Percentiles rank a stretch among this genome's conserved stretches.
Conservation (phyloP, 1,140 invertebrate genomes). For the Centruroides sculpturatus region DNA sequence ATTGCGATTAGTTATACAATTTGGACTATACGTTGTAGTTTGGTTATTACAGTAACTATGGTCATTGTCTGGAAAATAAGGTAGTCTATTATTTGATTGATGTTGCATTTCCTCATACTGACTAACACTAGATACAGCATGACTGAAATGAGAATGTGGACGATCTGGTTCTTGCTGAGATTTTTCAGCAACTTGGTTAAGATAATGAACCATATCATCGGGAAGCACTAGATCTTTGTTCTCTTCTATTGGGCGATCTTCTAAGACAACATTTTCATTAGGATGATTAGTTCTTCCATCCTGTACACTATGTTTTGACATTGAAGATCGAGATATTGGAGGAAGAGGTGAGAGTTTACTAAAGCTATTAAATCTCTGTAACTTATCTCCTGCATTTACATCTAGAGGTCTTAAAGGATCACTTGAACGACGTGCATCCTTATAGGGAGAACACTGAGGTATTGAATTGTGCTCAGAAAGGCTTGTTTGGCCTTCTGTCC, state of each 20-base stretch:
- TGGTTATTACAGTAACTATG: conserved; percentile 7
- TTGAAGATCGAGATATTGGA: not conserved
- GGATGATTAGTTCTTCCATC: conserved; percentile 34
- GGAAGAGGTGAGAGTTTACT: not conserved
- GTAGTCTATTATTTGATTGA: not conserved
- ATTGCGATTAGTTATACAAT: not conserved
- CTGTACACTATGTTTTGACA: not conserved
- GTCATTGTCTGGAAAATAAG: not conserved
- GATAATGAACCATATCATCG: conserved; percentile 87
- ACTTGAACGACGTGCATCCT: too few species aligned
- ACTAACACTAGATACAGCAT: conserved; percentile 13
- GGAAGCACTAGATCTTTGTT: conserved; percentile 66
- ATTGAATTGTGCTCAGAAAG: too few species aligned
- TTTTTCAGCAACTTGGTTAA: conserved; percentile 52
- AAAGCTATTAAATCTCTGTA: not conserved
- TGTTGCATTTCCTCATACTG: conserved; percentile 3
- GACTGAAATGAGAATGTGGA: conserved; percentile 7
- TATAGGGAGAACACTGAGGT: too few species aligned
- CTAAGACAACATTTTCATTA: conserved; percentile 63
- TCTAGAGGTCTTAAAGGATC: too few species aligned
- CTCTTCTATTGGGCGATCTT: conserved; percentile 75
- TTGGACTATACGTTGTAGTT: not conserved
- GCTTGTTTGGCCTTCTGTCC: too few species aligned
- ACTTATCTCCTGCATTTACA: too few species aligned
- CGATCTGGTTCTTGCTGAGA: not conserved